Evolutionary conservation across 1,140 invertebrate genomes (phyloP), one percentile per base, ranked within the genome.

Genomic region (Cecropterus lyciades): DNA sequence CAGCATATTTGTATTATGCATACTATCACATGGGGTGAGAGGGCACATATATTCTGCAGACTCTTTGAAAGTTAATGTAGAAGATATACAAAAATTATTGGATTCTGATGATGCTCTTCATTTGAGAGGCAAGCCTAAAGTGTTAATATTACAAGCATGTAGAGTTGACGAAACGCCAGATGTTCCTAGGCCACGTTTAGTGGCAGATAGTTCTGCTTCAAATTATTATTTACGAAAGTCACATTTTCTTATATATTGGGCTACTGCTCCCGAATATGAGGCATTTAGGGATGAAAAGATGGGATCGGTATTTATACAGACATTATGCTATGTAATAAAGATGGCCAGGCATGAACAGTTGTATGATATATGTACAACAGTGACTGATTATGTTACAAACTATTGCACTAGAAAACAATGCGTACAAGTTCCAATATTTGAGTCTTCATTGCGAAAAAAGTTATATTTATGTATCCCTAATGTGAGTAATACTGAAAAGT

Each of bases 101-200:
- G 87, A 91, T 60, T 82, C 82, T 40, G 80, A 91, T 72, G 77
- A 81, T n/a, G 78, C 74, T 17, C 42, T 56, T 6, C 57, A 81
- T 7, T 70, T 89, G 40, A 69, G 71, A 69, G 78, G 78, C 0
- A 85, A 82, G 33, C 89, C 89, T 3, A 92, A 92, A 68, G 72
- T 92, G 9, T 67, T 91, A 4, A 83, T 92, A 59, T 49, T 90
- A n/a, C 87, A 92, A 73, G 89, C 89, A n/a, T 92, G 89, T 70
- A 87, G 90, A 71, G 80, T 84, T 40, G 67, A 82, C 66, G 75
- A 80, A 66, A 69, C 69, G 20, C 46, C 73, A 45, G 17, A 73
- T 33, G 40, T 16, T 51, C 33, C 27, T 52, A 62, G 37, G 42
- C 51, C 20, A 40, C 55, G 51, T 15, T 67, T 87, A 13, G 79